Base-by-base conservation (phyloP, 1,140 invertebrate species). In the Mylabris phalerata region DNA sequence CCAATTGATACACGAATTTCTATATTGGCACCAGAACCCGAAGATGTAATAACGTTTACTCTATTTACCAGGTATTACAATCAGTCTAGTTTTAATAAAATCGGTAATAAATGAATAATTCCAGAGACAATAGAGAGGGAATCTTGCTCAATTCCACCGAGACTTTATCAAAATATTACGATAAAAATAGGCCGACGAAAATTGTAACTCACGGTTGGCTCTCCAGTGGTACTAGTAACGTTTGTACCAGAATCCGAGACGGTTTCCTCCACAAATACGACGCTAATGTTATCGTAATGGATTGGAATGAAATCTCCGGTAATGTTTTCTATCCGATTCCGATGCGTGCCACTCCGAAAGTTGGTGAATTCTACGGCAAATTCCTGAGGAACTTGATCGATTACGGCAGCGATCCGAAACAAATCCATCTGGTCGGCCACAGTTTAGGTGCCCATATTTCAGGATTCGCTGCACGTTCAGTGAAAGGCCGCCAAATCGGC, bases 371-470 rank as follows among this genome's bases (percentile, higher is more conserved):
- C 51, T 75, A 83, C 11, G 84, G 80, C 0, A 76, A 77, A 55
- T 75, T 89, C 43, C 76, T 89, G 3, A 76, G 84, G 64, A 77
- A 78, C 3, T 67, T 89, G 50, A 73, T 78, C 1, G 67, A 73
- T 19, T 80, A 80, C 60, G 75, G 75, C 3, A 59, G 81, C 1
- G 68, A 77, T 61, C 72, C 77, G 0, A 67, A 79, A 57, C 69
- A 79, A 24, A 75, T 87, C 24, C 85, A 88, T 72, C 74, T 88
- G 41, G 81, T 87, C 45, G 87, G 92, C 0, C 92, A 94, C 73
- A 94, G 91, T 66, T 77, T 96, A 38, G 93, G 93, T 9, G 90
- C 92, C 0, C 92, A 96, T 49, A 85, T 93, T 9, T 88, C 90
- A 63, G 92, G 92, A 10, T 91, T 91, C 70, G 84, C 89, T 0